These are phyloP conservation scores for Amphipyra tragopoginis DNA, from an alignment of 2,888 invertebrate genomes.

Conservation along the genomic window DNA sequence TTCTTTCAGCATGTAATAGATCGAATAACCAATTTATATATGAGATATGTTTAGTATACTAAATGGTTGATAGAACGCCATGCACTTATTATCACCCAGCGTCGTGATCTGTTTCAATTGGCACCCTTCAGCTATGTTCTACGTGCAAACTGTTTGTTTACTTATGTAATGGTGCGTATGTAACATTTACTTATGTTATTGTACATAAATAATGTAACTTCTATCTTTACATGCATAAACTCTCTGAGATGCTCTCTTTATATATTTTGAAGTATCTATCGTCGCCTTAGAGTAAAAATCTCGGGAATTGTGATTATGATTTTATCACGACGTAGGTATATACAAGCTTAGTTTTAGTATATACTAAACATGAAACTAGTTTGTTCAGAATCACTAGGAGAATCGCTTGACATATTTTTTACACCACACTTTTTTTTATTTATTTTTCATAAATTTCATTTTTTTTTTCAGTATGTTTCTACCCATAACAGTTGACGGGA, in stretches of 20 bases:
- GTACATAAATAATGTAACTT: constrained; percentile 26
- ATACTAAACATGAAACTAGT: too few species aligned
- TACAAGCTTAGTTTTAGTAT: too few species aligned
- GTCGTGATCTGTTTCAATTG: constrained; percentile 84
- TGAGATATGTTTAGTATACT: constrained; percentile 20
- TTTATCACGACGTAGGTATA: too few species aligned
- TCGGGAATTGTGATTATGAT: too few species aligned
- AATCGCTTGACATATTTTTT: too few species aligned
- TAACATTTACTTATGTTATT: constrained; percentile 5
- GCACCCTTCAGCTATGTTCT: constrained; percentile 54
- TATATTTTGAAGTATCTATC: neutral
- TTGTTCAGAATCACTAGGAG: too few species aligned
- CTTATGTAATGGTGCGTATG: constrained; percentile 34
- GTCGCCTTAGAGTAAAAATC: too few species aligned
- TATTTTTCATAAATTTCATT: too few species aligned
- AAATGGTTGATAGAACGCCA: constrained; percentile 44
- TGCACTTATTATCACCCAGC: constrained; percentile 72
- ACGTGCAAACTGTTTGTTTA: constrained; percentile 42
- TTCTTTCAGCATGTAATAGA: neutral
- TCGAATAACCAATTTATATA: constrained; percentile 14
- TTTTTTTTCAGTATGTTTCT: too few species aligned
- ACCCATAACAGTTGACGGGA: too few species aligned
- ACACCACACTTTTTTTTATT: too few species aligned
- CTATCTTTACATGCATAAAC: constrained; percentile 9
- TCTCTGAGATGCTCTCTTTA: constrained; percentile 35